These are phyloP conservation scores for Portunus trituberculatus DNA, from an alignment of 1,140 invertebrate genomes.

Conservation along the genomic window DNA sequence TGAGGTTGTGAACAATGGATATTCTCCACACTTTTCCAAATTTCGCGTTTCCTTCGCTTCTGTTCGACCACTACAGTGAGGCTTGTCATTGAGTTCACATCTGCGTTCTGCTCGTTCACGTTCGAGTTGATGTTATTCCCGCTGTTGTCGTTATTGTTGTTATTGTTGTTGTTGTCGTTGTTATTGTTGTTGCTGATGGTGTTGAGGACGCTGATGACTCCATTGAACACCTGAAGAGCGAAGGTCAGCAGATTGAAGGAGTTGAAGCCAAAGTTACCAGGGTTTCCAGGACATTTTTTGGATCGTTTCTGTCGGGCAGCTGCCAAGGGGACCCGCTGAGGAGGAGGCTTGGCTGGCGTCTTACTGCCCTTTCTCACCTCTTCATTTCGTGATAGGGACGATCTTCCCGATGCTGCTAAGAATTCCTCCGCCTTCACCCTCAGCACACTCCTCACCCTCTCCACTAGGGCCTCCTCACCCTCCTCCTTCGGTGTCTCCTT, in stretches of 20 bases:
- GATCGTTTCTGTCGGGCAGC: not conserved
- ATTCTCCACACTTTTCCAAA: not conserved
- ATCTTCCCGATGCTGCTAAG: too few species aligned
- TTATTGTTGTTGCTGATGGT: constrained; percentile 66
- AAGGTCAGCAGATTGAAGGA: constrained; percentile 64
- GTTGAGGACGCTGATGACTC: constrained; percentile 65
- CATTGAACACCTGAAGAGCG: constrained; percentile 66
- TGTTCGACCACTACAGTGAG: constrained; percentile 42
- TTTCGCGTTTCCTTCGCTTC: not conserved
- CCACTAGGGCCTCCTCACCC: not conserved
- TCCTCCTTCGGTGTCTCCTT: not conserved
- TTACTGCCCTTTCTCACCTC: not conserved
- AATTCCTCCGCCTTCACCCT: not conserved
- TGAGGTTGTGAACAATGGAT: not conserved
- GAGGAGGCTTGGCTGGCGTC: too few species aligned
- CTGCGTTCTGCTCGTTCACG: constrained; percentile 45
- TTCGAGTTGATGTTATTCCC: constrained; percentile 28
- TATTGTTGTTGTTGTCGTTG: constrained; percentile 75
- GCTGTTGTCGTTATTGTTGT: constrained; percentile 45
- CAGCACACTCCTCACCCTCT: not conserved
- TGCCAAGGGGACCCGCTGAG: not conserved
- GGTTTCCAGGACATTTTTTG: not conserved
- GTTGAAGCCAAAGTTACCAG: constrained; percentile 64
- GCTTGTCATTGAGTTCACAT: constrained; percentile 26
- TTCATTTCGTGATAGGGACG: not conserved